Conservation (phyloP, 2,888 invertebrate species). For the Ormyrus thymus region DNA sequence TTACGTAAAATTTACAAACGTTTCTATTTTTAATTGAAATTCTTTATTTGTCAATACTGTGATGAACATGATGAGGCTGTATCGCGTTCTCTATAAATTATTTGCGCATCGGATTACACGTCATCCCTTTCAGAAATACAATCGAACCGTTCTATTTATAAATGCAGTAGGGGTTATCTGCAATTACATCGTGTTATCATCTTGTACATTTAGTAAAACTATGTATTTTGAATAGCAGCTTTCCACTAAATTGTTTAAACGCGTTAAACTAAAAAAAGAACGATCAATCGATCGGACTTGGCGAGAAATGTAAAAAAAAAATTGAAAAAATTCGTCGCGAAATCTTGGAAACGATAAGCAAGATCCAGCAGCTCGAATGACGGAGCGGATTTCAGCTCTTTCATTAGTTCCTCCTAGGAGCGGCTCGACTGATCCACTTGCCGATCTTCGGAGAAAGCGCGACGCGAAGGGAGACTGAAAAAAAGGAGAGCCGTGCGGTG, state of each 20-base stretch:
- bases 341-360: constrained; percentile 13
- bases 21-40: too few relatives aligned
- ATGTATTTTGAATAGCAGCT: too few relatives aligned
- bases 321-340: not conserved
- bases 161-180: not conserved
- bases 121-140: not conserved
- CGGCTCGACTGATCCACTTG: constrained; percentile 58
- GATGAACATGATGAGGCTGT: not conserved
- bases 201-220: too few relatives aligned
- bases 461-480: not conserved
- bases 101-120: not conserved
- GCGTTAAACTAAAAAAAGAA: too few relatives aligned
- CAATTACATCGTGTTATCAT: too few relatives aligned
- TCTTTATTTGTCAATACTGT: not conserved
- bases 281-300: too few relatives aligned
- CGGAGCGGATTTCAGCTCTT: constrained; percentile 58
- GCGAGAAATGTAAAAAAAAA: too few relatives aligned
- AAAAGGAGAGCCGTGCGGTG: not conserved
- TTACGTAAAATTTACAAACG: too few relatives aligned
- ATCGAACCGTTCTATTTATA: not conserved
- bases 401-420: constrained; percentile 59
- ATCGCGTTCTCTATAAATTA: not conserved
- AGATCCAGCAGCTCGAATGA: constrained; percentile 40
- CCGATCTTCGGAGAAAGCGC: constrained; percentile 32
- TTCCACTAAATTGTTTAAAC: too few relatives aligned